phyloP scores from a whole-genome alignment of 2,797 vertebrate genomes.

The Eulemur mongoz region DNA sequence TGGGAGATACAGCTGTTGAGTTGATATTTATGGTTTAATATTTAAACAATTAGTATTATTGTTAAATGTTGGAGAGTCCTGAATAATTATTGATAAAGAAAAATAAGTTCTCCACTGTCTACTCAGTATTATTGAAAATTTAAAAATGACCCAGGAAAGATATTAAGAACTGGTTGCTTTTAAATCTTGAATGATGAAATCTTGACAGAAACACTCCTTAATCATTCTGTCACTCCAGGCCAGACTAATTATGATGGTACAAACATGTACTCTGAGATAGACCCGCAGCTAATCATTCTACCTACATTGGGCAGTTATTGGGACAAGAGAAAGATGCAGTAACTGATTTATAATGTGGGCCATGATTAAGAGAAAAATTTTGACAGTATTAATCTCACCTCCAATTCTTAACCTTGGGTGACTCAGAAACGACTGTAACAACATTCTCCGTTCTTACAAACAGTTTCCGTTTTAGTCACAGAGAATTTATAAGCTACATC shows the following conservation, averaged over 20 bases:
- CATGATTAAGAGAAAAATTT: conserved; percentile 38
- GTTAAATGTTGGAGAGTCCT: conserved; percentile 69
- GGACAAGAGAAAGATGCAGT: background rate
- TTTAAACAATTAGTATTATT: conserved; percentile 65
- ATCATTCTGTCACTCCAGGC: background rate
- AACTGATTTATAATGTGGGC: conserved; percentile 22
- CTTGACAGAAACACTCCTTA: conserved; percentile 29
- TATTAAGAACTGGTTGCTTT: conserved; percentile 24
- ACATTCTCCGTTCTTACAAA: background rate
- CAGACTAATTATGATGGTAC: conserved; percentile 25
- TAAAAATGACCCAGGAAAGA: conserved; percentile 36
- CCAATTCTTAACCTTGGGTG: conserved; percentile 32
- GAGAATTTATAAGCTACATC: background rate
- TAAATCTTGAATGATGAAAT: conserved; percentile 48
- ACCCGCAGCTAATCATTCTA: conserved; percentile 31
- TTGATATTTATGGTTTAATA: conserved; percentile 39
- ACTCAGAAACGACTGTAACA: background rate
- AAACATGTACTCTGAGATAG: background rate
- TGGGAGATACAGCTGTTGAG: conserved; percentile 37
- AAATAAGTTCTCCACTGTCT: conserved; percentile 67
- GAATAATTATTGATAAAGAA: conserved; percentile 71
- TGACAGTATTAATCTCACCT: background rate
- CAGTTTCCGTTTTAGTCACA: background rate
- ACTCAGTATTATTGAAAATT: conserved; percentile 67
- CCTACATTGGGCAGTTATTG: background rate